Evolutionary conservation across 2,888 invertebrate species (phyloP).

Genomic region (Hirtodrosophila trivittata): DNA sequence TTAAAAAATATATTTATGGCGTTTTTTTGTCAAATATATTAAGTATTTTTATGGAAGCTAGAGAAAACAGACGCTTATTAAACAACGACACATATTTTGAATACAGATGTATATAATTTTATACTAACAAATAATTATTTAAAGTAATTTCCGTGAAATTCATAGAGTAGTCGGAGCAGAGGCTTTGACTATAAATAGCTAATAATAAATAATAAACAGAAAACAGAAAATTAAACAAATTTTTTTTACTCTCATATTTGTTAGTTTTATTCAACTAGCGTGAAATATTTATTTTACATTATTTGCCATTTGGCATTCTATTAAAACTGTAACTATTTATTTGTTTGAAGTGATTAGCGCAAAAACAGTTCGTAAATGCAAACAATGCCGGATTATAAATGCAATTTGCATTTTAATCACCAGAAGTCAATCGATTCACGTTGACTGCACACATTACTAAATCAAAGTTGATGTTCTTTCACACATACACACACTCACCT

Average conservation of each 20-base stretch:
- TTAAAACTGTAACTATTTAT: constrained; percentile 1
- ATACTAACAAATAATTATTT: too few species aligned
- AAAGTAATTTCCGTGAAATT: too few species aligned
- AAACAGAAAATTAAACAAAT: constrained; percentile 1
- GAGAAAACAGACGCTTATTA: too few species aligned
- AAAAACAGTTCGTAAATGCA: constrained; percentile 6
- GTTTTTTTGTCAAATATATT: too few species aligned
- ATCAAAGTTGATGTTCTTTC: constrained; percentile 3
- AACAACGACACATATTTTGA: too few species aligned
- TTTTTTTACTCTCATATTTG: neutral
- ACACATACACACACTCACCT: too few species aligned
- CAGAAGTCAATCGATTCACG: neutral
- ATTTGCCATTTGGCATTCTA: neutral
- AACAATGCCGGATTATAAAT: constrained; percentile 11
- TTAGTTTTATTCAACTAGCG: neutral
- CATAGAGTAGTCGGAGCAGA: too few species aligned
- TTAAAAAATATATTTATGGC: constrained; percentile 51
- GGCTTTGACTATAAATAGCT: too few species aligned
- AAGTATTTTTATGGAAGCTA: too few species aligned
- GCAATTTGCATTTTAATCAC: constrained; percentile 29
- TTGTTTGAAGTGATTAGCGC: constrained; percentile 1
- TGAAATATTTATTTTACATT: neutral
- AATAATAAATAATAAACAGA: neutral
- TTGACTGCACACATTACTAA: constrained; percentile 3
- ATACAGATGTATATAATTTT: too few species aligned